Evolutionary conservation across 2,113 vertebrate species (phyloP).

Genomic region (Pluvianellus socialis): DNA sequence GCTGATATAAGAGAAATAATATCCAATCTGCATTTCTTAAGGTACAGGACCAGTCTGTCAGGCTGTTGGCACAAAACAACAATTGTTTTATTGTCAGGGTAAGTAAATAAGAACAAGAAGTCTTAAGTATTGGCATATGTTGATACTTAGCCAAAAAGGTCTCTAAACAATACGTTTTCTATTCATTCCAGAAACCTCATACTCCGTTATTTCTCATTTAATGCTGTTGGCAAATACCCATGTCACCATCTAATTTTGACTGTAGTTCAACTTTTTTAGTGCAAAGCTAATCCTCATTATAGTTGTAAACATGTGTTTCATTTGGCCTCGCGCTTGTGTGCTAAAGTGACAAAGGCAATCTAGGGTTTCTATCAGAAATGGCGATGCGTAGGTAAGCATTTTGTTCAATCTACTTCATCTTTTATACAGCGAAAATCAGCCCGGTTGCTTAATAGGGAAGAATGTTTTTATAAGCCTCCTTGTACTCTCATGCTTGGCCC

Average conservation of each 20-base stretch:
- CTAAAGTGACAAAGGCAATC: slow-evolving; percentile 57
- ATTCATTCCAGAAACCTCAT: slow-evolving; percentile 72
- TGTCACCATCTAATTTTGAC: slow-evolving; percentile 71
- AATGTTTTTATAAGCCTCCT: background rate
- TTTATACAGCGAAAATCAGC: slow-evolving; percentile 15
- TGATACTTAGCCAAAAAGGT: slow-evolving; percentile 59
- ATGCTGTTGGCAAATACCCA: slow-evolving; percentile 71
- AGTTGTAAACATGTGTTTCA: slow-evolving; percentile 73
- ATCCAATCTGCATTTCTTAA: slow-evolving; percentile 26
- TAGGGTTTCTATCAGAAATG: slow-evolving; percentile 20
- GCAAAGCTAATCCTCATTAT: slow-evolving; percentile 70
- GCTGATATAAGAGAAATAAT: slow-evolving; percentile 20
- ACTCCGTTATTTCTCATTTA: slow-evolving; percentile 71
- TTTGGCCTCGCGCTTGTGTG: slow-evolving; percentile 41
- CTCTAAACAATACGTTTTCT: slow-evolving; percentile 67
- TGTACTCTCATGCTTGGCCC: background rate
- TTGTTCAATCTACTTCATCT: background rate
- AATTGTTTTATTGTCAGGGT: slow-evolving; percentile 71
- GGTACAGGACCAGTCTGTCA: slow-evolving; percentile 60
- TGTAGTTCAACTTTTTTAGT: slow-evolving; percentile 60
- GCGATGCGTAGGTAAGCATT: background rate
- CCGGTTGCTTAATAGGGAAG: background rate
- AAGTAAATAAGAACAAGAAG: slow-evolving; percentile 70
- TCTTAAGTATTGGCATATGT: slow-evolving; percentile 73
- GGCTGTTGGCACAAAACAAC: slow-evolving; percentile 69